Conservation (phyloP, 2,888 invertebrate genomes). For the Barypeithes pellucidus region DNA sequence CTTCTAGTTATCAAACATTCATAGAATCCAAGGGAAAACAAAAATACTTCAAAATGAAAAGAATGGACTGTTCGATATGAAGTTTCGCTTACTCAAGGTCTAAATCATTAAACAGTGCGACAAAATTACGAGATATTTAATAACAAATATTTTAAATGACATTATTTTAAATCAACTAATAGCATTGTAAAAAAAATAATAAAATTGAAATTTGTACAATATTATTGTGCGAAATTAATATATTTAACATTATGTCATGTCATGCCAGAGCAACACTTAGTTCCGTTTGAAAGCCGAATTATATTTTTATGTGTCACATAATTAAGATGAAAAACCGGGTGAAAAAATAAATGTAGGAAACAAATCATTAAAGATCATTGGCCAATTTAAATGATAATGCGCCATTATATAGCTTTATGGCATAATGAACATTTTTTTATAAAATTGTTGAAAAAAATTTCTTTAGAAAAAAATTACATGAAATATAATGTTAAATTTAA, state of each 20-base stretch:
- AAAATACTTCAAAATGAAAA: no score
- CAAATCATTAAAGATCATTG: constrained; percentile 5
- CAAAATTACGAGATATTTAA: background rate
- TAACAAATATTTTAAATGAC: background rate
- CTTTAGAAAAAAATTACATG: background rate
- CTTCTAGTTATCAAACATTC: no score
- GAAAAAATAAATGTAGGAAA: constrained; percentile 12
- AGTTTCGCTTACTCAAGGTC: background rate
- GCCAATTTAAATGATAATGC: constrained; percentile 3
- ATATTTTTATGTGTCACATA: constrained; percentile 4
- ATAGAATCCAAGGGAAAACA: no score
- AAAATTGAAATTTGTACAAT: background rate
- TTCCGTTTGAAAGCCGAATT: constrained; percentile 5
- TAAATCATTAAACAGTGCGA: background rate
- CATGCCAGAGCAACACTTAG: background rate
- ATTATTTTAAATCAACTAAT: background rate
- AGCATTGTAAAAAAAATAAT: background rate
- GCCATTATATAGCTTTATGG: background rate
- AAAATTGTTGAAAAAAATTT: background rate
- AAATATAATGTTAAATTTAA: no score
- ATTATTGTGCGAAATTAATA: background rate
- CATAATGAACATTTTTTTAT: background rate
- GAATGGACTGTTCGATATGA: no score
- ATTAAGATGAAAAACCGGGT: background rate
- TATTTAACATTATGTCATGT: background rate